phyloP scores from a whole-genome alignment of 2,888 invertebrate species.

The Drosophila colorata region DNA sequence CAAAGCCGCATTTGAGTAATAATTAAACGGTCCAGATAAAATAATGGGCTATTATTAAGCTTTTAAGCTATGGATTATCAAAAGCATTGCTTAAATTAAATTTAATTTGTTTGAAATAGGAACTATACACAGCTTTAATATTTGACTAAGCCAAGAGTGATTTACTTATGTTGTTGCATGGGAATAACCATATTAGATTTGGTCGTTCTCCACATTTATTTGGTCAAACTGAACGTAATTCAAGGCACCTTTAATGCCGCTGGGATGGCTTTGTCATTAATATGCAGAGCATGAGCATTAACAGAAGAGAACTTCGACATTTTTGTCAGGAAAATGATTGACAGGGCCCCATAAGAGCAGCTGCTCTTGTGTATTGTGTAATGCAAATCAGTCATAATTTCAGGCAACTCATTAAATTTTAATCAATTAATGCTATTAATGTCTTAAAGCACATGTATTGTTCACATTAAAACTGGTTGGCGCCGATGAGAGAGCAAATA shows the following conservation, averaged over 20 bases:
- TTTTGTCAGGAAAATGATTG: constrained; percentile 2
- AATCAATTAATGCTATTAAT: constrained; percentile 42
- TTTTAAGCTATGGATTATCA: not conserved
- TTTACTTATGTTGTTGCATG: not conserved
- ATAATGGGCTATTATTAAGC: not conserved
- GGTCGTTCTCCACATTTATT: constrained; percentile 1
- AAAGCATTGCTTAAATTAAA: constrained; percentile 9
- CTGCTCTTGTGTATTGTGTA: not conserved
- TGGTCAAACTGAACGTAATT: not conserved
- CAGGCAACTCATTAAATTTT: constrained; percentile 30
- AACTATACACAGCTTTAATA: not conserved
- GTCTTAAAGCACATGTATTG: not conserved
- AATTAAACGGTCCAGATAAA: not conserved
- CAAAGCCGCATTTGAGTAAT: not conserved
- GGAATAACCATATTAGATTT: not conserved
- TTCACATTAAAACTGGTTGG: not conserved
- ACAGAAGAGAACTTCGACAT: not conserved
- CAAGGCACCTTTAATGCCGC: not conserved
- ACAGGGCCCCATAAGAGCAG: constrained; percentile 2
- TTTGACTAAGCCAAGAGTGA: not conserved
- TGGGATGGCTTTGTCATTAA: constrained; percentile 5
- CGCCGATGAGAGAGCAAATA: not conserved
- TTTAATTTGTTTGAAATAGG: constrained; percentile 12
- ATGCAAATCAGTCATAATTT: constrained; percentile 13
- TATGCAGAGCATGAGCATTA: not conserved